A percentile compares a stretch with the other conserved stretches of the same genome.
Conservation (phyloP, 2,113 vertebrate genomes). For the Cephalopterus ornatus region DNA sequence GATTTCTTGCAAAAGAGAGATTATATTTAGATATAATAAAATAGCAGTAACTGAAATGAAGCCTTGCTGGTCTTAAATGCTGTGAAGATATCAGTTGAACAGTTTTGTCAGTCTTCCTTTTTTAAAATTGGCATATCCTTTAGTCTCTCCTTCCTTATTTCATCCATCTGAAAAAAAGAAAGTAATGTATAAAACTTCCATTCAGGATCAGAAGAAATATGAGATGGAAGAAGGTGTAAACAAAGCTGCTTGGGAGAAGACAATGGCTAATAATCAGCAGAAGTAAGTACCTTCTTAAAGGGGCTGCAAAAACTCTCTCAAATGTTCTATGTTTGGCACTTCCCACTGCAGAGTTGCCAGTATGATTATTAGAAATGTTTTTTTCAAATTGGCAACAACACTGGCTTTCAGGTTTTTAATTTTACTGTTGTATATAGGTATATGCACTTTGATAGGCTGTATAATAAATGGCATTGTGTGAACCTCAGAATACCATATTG, state of each 20-base stretch:
- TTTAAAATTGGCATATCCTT: background rate
- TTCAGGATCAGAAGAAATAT: slow-evolving; percentile 89
- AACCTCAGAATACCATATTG: background rate
- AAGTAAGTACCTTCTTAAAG: slow-evolving; percentile 76
- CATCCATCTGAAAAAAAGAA: background rate
- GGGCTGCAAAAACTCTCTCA: background rate
- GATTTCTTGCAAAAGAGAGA: background rate
- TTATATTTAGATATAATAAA: background rate
- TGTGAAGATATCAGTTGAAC: background rate
- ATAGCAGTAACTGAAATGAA: background rate
- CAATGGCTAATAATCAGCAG: slow-evolving; percentile 85
- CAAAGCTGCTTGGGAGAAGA: slow-evolving; percentile 92
- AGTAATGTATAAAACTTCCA: background rate
- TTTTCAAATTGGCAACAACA: background rate
- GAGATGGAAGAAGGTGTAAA: slow-evolving; percentile 85
- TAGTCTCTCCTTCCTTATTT: background rate
- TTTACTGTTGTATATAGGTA: background rate
- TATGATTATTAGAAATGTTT: background rate
- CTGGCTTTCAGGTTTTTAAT: background rate
- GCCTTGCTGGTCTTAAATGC: background rate
- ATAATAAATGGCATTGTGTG: background rate
- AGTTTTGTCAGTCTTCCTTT: background rate
- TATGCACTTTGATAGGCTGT: background rate
- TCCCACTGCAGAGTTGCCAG: background rate
- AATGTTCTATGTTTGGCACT: background rate